Evolutionary conservation across 2,888 invertebrate genomes (phyloP), one percentile per base, ranked within the genome.

Genomic region (Apodemia mormo): DNA sequence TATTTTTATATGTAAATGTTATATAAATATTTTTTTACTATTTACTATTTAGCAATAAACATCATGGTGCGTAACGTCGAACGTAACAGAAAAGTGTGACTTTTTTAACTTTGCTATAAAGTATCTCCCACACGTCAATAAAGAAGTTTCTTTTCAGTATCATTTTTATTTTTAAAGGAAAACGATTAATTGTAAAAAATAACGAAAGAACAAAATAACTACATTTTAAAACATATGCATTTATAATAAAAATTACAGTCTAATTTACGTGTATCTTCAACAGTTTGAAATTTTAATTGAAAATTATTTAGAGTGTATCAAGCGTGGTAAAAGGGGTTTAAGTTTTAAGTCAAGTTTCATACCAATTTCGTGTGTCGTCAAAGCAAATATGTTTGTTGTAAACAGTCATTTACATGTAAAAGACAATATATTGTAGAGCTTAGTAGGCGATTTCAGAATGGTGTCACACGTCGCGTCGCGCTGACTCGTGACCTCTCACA

Each of bases 341-440:
- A 9, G 22, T 1, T 52, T 52, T 52, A 22, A 8, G n/a, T 49
- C 49, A 49, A 49, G 14, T 49, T 54, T 54, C 54, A 54, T 22
- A 54, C 22, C 22, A 22, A 22, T 54, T 22, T 22, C 54, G 4
- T 54, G 54, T 54, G 22, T n/a, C n/a, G n/a, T 54, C 54, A 54
- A n/a, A 54, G 54, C 0, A 54, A 54, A 54, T 22, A 8, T 22
- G 1, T 54, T n/a, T 22, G 54, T 54, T 22, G 54, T 54, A 54
- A 54, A 54, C 22, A 54, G 54, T 54, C 22, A 54, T 54, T 54
- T 54, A 54, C 54, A 54, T 54, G 22, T 54, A 22, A 54, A 54
- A 54, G 22, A 2, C n/a, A 22, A 22, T 22, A 22, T 22, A 22
- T 12, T 52, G 6, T n/a, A n/a, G n/a, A 12, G 52, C n/a, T 52